A percentile compares a stretch with the other conserved stretches of the same genome.
phyloP scores from a whole-genome alignment of 2,888 invertebrate genomes.

The Drosophila rellima region DNA sequence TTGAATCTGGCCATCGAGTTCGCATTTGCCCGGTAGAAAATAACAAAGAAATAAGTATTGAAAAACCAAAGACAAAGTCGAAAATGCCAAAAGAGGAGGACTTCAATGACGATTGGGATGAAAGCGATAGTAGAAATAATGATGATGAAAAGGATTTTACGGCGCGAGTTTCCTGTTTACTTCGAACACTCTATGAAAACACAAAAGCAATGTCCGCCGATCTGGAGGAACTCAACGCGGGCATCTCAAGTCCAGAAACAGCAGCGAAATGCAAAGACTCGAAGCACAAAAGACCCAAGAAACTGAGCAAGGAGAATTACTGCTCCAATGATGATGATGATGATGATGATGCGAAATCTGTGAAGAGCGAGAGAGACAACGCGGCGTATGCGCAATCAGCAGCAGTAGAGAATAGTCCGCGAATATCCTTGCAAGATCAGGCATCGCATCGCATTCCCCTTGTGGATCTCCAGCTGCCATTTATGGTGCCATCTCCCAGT shows the following conservation, averaged over 20 bases:
- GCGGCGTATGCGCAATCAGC: conserved; percentile 3
- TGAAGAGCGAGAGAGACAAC: neutral
- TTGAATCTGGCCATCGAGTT: neutral
- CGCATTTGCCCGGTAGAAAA: conserved; percentile 19
- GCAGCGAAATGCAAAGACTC: neutral
- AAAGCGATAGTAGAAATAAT: neutral
- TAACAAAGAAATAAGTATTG: neutral
- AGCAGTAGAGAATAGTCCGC: neutral
- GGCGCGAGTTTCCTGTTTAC: conserved; percentile 21
- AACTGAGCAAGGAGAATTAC: neutral
- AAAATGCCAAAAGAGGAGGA: conserved; percentile 3
- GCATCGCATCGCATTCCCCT: neutral
- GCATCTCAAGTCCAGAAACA: neutral
- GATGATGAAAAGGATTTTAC: neutral
- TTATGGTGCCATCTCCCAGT: conserved; percentile 1
- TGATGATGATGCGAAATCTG: neutral
- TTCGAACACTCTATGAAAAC: conserved; percentile 15
- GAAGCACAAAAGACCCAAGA: conserved; percentile 1
- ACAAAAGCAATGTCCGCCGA: conserved; percentile 21
- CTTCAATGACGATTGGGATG: conserved; percentile 7
- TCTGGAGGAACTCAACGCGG: conserved; percentile 7
- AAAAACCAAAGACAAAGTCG: neutral
- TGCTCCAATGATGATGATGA: neutral
- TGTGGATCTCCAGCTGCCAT: neutral
- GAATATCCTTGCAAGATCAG: neutral